Evolutionary conservation across 1,140 invertebrate genomes (phyloP).

Genomic region (Orchesella cincta): DNA sequence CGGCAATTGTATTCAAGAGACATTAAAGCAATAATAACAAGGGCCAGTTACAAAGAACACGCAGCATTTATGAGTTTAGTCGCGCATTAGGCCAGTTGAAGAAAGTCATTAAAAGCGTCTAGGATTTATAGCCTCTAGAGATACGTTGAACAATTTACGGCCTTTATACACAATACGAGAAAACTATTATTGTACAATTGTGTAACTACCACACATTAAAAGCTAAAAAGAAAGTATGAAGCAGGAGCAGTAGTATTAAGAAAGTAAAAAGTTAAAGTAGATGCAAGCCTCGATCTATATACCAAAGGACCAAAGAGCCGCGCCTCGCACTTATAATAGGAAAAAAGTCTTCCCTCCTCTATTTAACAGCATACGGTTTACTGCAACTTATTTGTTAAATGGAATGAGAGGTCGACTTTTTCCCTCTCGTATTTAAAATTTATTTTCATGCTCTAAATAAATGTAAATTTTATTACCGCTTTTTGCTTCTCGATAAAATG

Average conservation of each 20-base stretch:
- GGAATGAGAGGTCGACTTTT: not conserved
- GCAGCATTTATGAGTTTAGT: not conserved
- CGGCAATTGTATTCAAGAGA: not conserved
- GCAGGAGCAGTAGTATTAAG: not conserved
- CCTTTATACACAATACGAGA: not conserved
- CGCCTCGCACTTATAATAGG: not conserved
- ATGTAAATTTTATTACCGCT: constrained; percentile 28
- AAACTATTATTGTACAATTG: not conserved
- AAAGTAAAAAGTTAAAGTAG: not conserved
- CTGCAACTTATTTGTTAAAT: not conserved
- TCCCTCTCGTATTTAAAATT: not conserved
- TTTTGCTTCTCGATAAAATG: not conserved
- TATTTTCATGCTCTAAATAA: not conserved
- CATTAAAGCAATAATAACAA: not conserved
- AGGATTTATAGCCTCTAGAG: not conserved
- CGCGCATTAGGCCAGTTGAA: constrained; percentile 12
- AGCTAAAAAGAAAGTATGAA: not conserved
- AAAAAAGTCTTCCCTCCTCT: too few species aligned
- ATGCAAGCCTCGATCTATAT: not conserved
- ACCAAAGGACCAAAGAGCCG: not conserved
- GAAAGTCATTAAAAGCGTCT: constrained; percentile 4
- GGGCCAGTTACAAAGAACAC: not conserved
- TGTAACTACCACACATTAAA: not conserved
- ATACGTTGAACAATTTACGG: constrained; percentile 9
- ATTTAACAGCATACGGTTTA: not conserved